phyloP scores from a whole-genome alignment of 2,888 invertebrate species.

The Leptothorax acervorum region DNA sequence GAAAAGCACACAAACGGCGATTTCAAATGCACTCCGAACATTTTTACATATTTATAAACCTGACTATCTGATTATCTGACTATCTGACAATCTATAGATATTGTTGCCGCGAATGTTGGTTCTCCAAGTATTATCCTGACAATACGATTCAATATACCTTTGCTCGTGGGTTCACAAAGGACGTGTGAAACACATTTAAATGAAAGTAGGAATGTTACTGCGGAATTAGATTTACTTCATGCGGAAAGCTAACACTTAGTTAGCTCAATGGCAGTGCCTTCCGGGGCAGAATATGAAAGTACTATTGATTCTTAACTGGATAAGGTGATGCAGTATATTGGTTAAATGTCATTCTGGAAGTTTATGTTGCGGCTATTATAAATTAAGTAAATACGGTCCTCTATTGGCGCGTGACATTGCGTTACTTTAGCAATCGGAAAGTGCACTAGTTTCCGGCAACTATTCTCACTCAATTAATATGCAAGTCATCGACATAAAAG shows the following conservation, averaged over 20 bases:
- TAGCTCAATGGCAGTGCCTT: constrained; percentile 14
- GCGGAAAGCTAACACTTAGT: constrained; percentile 29
- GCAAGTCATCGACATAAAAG: constrained; percentile 5
- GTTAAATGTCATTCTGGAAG: background rate
- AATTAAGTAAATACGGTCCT: background rate
- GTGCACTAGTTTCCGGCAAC: background rate
- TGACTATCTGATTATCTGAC: background rate
- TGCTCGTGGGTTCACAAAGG: constrained; percentile 2
- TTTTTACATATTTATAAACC: background rate
- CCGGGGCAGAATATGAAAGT: constrained; percentile 36
- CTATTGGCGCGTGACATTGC: background rate
- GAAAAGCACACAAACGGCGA: too few species aligned
- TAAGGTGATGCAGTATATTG: constrained; percentile 18
- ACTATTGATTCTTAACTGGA: constrained; percentile 24
- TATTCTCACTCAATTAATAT: background rate
- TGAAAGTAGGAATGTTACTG: constrained; percentile 30
- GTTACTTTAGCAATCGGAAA: background rate
- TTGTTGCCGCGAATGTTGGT: background rate
- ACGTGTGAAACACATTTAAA: constrained; percentile 21
- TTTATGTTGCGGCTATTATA: background rate
- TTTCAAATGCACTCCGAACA: background rate
- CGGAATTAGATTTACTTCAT: constrained; percentile 34
- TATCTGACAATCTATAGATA: background rate
- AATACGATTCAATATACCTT: background rate
- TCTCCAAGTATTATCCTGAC: background rate